Evolutionary conservation across 2,888 invertebrate genomes (phyloP).

Genomic region (Clivina fossor): DNA sequence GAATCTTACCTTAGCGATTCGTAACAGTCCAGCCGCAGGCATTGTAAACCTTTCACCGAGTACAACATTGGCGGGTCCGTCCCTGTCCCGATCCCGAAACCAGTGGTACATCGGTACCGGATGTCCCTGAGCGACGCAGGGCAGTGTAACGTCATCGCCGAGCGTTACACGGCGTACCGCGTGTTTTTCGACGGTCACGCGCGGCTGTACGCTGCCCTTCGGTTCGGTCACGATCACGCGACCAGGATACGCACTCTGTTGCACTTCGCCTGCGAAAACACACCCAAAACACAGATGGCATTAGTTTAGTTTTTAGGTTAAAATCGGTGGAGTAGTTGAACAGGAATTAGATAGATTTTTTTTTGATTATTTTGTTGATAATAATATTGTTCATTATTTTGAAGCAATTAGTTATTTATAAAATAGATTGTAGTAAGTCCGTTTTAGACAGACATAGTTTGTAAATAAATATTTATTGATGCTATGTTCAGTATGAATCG

Average conservation of each 20-base stretch:
- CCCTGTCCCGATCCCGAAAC: conserved; percentile 75
- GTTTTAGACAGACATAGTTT: too few species aligned
- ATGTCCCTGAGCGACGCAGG: conserved; percentile 80
- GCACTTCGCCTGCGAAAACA: conserved; percentile 59
- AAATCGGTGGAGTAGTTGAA: too few species aligned
- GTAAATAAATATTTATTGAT: too few species aligned
- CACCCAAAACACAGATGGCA: too few species aligned
- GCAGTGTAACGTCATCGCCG: conserved; percentile 73
- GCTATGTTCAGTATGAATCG: too few species aligned
- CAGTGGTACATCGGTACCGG: conserved; percentile 80
- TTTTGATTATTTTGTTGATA: too few species aligned
- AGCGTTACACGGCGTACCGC: conserved; percentile 66
- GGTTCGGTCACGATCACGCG: conserved; percentile 73
- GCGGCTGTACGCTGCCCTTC: conserved; percentile 73
- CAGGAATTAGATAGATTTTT: too few species aligned
- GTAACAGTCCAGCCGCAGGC: conserved; percentile 65
- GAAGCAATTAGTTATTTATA: too few species aligned
- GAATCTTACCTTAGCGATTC: conserved; percentile 60
- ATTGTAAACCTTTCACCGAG: conserved; percentile 64
- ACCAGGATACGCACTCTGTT: conserved; percentile 62
- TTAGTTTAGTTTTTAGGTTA: too few species aligned
- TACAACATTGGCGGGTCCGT: conserved; percentile 65
- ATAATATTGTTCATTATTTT: too few species aligned
- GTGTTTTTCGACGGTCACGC: conserved; percentile 72
- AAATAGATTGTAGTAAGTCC: too few species aligned